These are phyloP conservation scores for Anoplopoma fimbria DNA, from an alignment of 2,113 vertebrate genomes.

Conservation along the genomic window DNA sequence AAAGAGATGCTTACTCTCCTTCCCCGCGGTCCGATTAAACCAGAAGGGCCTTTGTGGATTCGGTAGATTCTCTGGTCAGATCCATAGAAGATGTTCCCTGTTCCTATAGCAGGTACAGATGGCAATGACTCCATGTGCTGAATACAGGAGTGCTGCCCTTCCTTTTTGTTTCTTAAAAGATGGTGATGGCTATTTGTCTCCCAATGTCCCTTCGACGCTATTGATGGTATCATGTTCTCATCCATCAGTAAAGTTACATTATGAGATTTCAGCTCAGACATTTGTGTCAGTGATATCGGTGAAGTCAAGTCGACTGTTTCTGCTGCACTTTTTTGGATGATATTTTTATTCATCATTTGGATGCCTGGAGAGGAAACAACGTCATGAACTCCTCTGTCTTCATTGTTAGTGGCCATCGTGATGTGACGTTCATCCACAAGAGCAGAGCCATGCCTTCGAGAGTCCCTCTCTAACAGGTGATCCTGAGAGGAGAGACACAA, in stretches of 20 bases:
- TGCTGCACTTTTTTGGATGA: constrained; percentile 61
- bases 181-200: background rate
- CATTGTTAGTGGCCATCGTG: background rate
- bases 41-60: constrained; percentile 70
- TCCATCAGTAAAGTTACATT: constrained; percentile 38
- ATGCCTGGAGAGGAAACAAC: constrained; percentile 54
- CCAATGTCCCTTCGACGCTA: background rate
- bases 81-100: background rate
- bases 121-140: background rate
- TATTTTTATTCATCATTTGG: constrained; percentile 62
- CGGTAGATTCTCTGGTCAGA: constrained; percentile 39
- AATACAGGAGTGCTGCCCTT: background rate
- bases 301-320: constrained; percentile 13
- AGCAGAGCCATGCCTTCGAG: constrained; percentile 10
- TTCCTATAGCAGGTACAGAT: background rate
- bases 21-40: constrained; percentile 78
- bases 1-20: constrained; percentile 80
- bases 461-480: background rate
- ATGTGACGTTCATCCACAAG: constrained; percentile 45
- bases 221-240: constrained; percentile 43
- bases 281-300: constrained; percentile 18
- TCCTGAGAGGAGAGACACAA: constrained; percentile 11
- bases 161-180: background rate
- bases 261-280: background rate
- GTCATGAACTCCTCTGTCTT: constrained; percentile 22